A percentile compares a stretch with the other conserved stretches of the same genome.
phyloP scores from a whole-genome alignment of 2,797 vertebrate species.

The Silurus lanzhouensis region DNA sequence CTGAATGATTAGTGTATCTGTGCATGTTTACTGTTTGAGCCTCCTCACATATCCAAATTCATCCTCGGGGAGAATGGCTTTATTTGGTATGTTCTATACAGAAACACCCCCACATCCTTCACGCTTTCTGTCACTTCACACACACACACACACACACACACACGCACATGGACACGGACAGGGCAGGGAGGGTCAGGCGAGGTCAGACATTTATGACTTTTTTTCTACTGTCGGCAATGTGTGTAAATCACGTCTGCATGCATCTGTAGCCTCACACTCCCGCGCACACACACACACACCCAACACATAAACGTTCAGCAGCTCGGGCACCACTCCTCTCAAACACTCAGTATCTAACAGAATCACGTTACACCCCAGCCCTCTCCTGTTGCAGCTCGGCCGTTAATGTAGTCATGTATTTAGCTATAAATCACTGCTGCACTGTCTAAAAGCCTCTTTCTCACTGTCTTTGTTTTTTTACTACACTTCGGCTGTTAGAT shows the following conservation, averaged over 20 bases:
- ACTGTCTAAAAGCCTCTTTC: constrained; percentile 46
- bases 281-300: constrained; percentile 45
- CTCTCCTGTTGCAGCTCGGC: constrained; percentile 59
- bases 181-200: neutral
- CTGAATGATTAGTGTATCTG: neutral
- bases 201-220: constrained; percentile 45
- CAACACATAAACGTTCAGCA: constrained; percentile 54
- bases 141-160: constrained; percentile 13
- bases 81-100: constrained; percentile 54
- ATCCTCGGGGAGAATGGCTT: constrained; percentile 43
- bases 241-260: constrained; percentile 59
- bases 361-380: constrained; percentile 53
- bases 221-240: constrained; percentile 41
- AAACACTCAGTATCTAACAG: constrained; percentile 44
- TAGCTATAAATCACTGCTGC: constrained; percentile 65
- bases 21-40: neutral
- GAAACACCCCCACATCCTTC: neutral
- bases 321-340: constrained; percentile 35
- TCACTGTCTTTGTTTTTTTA: constrained; percentile 52
- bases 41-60: constrained; percentile 21
- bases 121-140: neutral
- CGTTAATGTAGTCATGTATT: constrained; percentile 65
- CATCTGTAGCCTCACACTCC: constrained; percentile 46
- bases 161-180: constrained; percentile 6
- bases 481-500: constrained; percentile 46